These are phyloP conservation scores for Emydoidea blandingii DNA, from an alignment of 2,797 vertebrate genomes.

Conservation along the genomic window DNA sequence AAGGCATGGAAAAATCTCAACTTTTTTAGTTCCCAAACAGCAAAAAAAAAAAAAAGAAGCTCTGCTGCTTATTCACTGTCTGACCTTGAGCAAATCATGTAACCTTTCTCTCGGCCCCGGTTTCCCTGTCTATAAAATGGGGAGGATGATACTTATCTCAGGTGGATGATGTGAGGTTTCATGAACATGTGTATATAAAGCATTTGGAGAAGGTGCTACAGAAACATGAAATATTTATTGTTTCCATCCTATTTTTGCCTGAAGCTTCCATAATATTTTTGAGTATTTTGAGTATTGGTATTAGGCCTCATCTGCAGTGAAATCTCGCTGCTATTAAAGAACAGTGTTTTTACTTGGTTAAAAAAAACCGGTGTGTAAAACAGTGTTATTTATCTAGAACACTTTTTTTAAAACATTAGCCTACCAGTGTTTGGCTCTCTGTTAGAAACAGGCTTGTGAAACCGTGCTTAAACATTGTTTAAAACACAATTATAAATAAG, in stretches of 20 bases:
- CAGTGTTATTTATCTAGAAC: background rate
- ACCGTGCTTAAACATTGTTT: background rate
- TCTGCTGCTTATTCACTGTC: background rate
- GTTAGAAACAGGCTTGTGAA: background rate
- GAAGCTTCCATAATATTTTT: background rate
- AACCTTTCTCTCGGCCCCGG: background rate
- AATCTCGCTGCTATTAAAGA: background rate
- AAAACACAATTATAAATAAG: background rate
- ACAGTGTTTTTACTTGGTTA: background rate
- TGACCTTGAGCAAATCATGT: background rate
- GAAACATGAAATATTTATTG: background rate
- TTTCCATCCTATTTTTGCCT: background rate
- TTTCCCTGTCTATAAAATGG: background rate
- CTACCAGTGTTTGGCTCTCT: background rate
- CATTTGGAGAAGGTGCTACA: background rate
- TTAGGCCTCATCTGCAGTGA: background rate
- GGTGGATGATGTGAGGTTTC: background rate
- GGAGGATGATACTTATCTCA: background rate
- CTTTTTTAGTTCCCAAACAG: conserved; percentile 5
- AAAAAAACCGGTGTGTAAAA: background rate
- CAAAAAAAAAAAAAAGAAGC: background rate
- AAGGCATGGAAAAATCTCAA: conserved; percentile 14
- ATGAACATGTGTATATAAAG: background rate
- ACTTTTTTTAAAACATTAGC: background rate
- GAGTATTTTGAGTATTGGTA: background rate